Base-by-base conservation (phyloP, 2,113 vertebrate genomes). In the Poecile atricapillus region DNA sequence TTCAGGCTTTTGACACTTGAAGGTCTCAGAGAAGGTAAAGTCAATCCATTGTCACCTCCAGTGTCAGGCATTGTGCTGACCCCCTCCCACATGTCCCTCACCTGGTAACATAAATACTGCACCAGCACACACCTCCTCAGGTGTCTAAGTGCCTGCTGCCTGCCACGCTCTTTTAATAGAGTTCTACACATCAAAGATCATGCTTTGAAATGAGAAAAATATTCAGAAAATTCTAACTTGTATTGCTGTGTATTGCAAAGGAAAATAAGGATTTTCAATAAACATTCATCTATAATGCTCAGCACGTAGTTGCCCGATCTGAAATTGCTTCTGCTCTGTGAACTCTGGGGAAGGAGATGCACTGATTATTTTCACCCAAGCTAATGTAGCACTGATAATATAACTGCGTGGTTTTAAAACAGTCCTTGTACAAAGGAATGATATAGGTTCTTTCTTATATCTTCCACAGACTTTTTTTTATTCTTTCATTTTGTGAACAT, bases 21-120 rank as follows among this genome's bases (percentile, higher is more conserved):
- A 35, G 10, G 15, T 28, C 20, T 67, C 0, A 0, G 56, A 44
- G 76, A 50, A 73, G 22, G 27, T 35, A 2, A 70, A 70, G 37
- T 31, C 15, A 44, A 5, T 79, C 27, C 23, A 4, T 55, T 49
- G 19, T 13, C 9, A 2, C 8, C 25, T 47, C 16, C 3, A 1
- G 19, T 41, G 41, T 43, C 0, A 0, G n/a, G 43, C 19, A 8
- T 28, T 15, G 39, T 64, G 47, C n/a, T 79, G 65, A 20, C 14
- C 21, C 22, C 24, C 20, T 87, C 27, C 41, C 31, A 20, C 8
- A 0, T 22, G 69, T 41, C 35, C 31, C 44, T 88, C 11, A 2
- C 24, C 15, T 60, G 55, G 64, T 53, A 35, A 30, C 3, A 5
- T 10, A 25, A 15, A 43, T 37, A 21, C 6, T 59, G 11, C 8